Evolutionary conservation across 2,113 vertebrate genomes (phyloP).

Genomic region (Labeo rohita): DNA sequence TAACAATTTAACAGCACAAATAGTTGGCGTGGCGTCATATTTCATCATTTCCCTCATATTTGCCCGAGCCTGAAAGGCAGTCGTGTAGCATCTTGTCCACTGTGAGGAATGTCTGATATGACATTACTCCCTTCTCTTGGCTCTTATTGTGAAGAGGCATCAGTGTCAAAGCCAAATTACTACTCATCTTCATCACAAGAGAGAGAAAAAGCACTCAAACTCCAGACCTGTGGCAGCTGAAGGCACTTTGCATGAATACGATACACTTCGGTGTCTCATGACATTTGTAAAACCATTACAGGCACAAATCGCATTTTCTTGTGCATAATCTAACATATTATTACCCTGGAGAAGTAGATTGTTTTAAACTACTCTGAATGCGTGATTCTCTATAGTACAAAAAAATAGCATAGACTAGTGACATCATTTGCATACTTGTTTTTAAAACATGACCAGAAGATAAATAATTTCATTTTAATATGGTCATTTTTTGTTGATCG

Average conservation of each 20-base stretch:
- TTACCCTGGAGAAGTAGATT: background rate
- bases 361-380: background rate
- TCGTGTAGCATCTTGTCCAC: conserved; percentile 1
- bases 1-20: conserved; percentile 31
- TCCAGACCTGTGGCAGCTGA: background rate
- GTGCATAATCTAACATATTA: background rate
- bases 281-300: conserved; percentile 1
- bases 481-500: background rate
- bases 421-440: background rate
- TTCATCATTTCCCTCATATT: conserved; percentile 20
- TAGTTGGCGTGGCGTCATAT: background rate
- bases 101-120: conserved; percentile 18
- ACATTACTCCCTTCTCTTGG: background rate
- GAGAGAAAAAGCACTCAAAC: conserved; percentile 2
- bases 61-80: background rate
- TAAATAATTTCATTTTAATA: too few species aligned
- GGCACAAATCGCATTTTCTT: background rate
- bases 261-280: conserved; percentile 12
- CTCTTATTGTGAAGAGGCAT: conserved; percentile 18
- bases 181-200: conserved; percentile 12
- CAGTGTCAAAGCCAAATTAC: conserved; percentile 18
- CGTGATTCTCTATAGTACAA: background rate
- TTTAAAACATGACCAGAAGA: too few species aligned
- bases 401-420: too few species aligned
- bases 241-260: background rate